Evolutionary conservation across 30 jellyfish, hydroid and myxozoan genomes (phyloP).

Genomic region (Phacellophora camtschatica): DNA sequence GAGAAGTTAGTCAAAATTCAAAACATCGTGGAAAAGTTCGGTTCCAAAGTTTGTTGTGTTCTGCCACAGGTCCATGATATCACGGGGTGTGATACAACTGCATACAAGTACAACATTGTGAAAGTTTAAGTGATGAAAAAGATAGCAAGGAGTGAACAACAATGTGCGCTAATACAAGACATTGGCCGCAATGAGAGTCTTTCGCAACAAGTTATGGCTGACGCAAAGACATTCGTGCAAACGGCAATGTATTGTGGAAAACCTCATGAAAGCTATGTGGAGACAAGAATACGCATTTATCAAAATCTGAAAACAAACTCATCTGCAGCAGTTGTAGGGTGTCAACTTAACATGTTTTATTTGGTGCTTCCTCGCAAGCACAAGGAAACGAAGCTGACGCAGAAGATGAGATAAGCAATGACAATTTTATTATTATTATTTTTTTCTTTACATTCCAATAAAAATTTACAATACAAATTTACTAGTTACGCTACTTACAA

Average conservation of each 20-base stretch:
- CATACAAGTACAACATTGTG: neutral
- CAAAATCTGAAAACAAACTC: neutral
- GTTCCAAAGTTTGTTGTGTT: neutral
- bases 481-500: too few species aligned
- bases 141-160: neutral
- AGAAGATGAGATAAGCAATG: constrained; percentile 18
- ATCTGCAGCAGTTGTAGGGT: constrained; percentile 16
- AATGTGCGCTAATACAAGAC: neutral
- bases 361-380: constrained; percentile 29
- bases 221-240: neutral
- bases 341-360: constrained; percentile 10
- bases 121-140: neutral
- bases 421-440: too few species aligned
- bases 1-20: constrained; percentile 32
- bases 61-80: neutral
- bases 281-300: neutral
- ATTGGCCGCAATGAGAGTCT: neutral
- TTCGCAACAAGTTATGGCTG: neutral
- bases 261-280: neutral
- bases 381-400: constrained; percentile 21
- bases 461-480: too few species aligned
- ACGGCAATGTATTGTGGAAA: neutral
- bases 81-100: neutral
- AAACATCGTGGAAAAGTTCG: constrained; percentile 6
- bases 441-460: too few species aligned